Evolutionary conservation across 2,113 vertebrate species (phyloP), one percentile per base, ranked within the genome.

Genomic region (Prinia subflava): DNA sequence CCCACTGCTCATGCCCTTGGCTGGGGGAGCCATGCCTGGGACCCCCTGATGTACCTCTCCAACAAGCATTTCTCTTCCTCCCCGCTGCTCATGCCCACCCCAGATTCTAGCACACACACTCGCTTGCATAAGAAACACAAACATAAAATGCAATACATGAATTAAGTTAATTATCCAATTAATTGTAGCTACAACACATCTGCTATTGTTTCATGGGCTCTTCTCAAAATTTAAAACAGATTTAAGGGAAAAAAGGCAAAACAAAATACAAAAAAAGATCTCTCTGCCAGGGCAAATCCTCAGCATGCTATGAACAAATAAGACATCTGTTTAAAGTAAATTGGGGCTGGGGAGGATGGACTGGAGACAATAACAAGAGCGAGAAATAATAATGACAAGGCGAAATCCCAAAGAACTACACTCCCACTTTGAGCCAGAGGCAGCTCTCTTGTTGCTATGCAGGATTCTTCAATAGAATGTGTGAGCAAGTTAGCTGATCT

Each of bases 341-440:
- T 73, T 80, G 52, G 62, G 73, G 68, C 87, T 94, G 86, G 80
- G 75, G 39, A 95, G 80, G 74, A 91, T 90, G 87, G 91, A 89
- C 96, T 94, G 95, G 95, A 97, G 95, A 79, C 92, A 97, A 97
- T 97, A 98, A 98, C 98, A 98, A 98, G 96, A 97, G 92, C 96
- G 97, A 95, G 84, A 95, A 95, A 97, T 95, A 97, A 98, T 97
- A 98, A 94, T 93, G 93, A 94, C 94, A 95, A 92, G 95, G 98
- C 98, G 90, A 98, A 98, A 98, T 98, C 97, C 97, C 97, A 98
- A 97, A 96, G 97, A 98, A 97, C 98, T 97, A 98, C 97, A 98
- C 98, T 97, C 98, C 98, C 98, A 96, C 97, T 98, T 92, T 97
- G 95, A 97, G 96, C 97, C 77, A 96, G 91, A 68, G 92, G 91